Percentiles rank a stretch among this genome's conserved stretches.
Conservation (phyloP, 2,797 vertebrate genomes). For the Aldrovandia affinis region DNA sequence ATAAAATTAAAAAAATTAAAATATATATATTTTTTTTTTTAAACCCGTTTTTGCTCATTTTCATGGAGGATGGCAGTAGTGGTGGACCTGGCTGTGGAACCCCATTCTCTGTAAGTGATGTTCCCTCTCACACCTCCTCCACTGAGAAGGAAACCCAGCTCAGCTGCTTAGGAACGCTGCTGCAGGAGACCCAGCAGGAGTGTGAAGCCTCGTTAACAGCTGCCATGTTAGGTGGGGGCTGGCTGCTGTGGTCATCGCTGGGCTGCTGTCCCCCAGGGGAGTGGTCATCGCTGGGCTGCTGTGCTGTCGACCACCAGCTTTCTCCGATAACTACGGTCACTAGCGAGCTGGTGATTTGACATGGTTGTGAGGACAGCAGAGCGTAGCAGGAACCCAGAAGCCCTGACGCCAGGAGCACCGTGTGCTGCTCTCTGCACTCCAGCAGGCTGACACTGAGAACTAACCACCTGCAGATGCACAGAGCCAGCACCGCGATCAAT, state of each 20-base stretch:
- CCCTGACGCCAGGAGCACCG: constrained; percentile 54
- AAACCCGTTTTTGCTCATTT: no score
- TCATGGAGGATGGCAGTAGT: no score
- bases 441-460: constrained; percentile 33
- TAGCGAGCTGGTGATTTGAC: no score
- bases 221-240: not conserved
- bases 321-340: no score
- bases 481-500: constrained; percentile 15
- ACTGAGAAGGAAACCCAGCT: not conserved
- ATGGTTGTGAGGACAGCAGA: no score
- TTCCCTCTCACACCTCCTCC: constrained; percentile 35
- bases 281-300: no score
- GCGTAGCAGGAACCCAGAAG: constrained; percentile 46
- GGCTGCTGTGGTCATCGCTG: constrained; percentile 3
- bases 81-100: constrained; percentile 7
- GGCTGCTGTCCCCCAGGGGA: no score
- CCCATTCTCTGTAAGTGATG: not conserved
- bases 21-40: no score
- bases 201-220: constrained; percentile 15
- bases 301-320: no score
- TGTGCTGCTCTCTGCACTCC: constrained; percentile 35
- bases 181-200: constrained; percentile 47
- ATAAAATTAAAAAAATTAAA: no score
- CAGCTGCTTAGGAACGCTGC: constrained; percentile 41
- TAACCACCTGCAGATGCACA: constrained; percentile 35